Evolutionary conservation across 2,113 vertebrate species (phyloP).

Genomic region (Xiphophorus maculatus): DNA sequence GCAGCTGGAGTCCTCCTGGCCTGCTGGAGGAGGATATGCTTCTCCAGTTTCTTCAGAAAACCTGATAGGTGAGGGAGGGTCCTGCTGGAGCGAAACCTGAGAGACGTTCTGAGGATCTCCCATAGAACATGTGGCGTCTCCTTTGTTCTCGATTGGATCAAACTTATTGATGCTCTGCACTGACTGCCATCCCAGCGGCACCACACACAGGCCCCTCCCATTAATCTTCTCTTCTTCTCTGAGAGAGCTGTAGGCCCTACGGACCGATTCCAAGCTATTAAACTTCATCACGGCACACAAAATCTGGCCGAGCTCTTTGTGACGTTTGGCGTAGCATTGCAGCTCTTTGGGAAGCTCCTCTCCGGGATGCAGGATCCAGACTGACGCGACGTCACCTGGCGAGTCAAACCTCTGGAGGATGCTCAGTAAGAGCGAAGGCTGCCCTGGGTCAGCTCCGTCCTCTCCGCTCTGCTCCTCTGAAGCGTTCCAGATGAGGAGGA

Average conservation of each 20-base stretch:
- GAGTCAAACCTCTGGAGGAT: conserved; percentile 73
- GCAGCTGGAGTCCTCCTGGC: background rate
- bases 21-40: background rate
- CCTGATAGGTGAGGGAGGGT: accelerated
- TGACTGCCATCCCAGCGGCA: conserved; percentile 66
- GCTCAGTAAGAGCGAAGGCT: conserved; percentile 60
- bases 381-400: conserved; percentile 66
- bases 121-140: background rate
- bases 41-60: background rate
- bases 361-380: conserved; percentile 81
- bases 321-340: conserved; percentile 61
- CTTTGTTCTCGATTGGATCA: background rate
- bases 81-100: conserved; percentile 6
- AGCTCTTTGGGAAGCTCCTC: conserved; percentile 80
- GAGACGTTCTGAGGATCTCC: conserved; percentile 7
- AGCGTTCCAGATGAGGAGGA: conserved; percentile 82
- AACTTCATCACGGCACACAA: conserved; percentile 83
- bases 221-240: conserved; percentile 37
- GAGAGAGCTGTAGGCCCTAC: conserved; percentile 70
- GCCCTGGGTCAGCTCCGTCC: conserved; percentile 1
- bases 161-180: conserved; percentile 13
- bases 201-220: conserved; percentile 54
- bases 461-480: conserved; percentile 13
- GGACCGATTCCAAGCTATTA: conserved; percentile 74
- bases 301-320: conserved; percentile 76